Percentiles rank a stretch among this genome's conserved stretches.
Conservation (phyloP, 30 jellyfish, hydroid and myxozoan species). For the Phacellophora camtschatica region DNA sequence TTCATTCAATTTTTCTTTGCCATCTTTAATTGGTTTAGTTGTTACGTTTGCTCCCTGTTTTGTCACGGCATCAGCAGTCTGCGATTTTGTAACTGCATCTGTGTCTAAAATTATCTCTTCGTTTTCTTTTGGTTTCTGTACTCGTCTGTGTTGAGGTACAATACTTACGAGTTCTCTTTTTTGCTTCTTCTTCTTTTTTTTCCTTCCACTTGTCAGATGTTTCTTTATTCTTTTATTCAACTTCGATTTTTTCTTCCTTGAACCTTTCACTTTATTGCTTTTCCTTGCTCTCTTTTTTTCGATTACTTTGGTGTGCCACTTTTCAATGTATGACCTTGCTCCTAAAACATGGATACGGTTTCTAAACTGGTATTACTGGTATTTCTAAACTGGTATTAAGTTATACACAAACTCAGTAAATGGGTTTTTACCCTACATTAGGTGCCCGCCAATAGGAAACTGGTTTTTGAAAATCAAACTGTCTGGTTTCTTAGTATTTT, state of each 20-base stretch:
- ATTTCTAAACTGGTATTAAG: no score
- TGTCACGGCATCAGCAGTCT: background rate
- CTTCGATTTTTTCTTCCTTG: background rate
- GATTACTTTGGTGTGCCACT: background rate
- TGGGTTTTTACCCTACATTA: no score
- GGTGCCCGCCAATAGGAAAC: no score
- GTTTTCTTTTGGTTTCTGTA: background rate
- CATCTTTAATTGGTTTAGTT: background rate
- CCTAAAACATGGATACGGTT: background rate
- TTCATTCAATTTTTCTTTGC: background rate
- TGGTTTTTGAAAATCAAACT: no score
- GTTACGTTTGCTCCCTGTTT: background rate
- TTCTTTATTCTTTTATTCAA: background rate
- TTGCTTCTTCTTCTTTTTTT: background rate
- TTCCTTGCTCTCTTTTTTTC: background rate
- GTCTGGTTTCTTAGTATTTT: no score
- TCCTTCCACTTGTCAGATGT: background rate
- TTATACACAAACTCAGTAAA: no score
- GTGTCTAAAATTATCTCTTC: background rate
- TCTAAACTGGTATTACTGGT: background rate
- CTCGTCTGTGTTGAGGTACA: conserved; percentile 19
- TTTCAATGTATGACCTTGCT: conserved; percentile 15
- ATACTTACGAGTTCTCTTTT: conserved; percentile 31
- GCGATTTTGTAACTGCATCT: background rate
- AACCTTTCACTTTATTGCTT: background rate